A percentile compares a stretch with the other conserved stretches of the same genome.
phyloP scores from a whole-genome alignment of 2,113 vertebrate species.

The Mobula hypostoma region DNA sequence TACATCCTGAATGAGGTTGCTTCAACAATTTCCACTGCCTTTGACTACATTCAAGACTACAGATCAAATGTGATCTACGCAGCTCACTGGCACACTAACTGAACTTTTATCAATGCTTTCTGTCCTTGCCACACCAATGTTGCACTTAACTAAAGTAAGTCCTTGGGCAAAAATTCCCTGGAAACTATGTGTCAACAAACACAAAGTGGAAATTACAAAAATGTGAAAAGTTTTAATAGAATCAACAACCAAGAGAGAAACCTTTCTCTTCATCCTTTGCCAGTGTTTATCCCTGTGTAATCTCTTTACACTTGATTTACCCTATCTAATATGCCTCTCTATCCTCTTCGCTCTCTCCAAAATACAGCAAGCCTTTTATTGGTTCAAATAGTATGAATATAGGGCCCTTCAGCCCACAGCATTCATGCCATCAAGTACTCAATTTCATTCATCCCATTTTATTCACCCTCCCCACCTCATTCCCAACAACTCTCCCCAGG shows the following conservation, averaged over 20 bases:
- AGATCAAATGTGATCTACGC: not conserved
- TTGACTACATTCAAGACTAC: not conserved
- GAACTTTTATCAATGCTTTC: not conserved
- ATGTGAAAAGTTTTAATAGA: not conserved
- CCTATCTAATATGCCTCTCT: not conserved
- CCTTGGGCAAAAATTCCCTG: not conserved
- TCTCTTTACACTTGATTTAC: not conserved
- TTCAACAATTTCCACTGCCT: not conserved
- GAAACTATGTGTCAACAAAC: not conserved
- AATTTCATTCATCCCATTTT: too few relatives aligned
- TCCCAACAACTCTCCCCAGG: too few relatives aligned
- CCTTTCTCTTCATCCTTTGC: not conserved
- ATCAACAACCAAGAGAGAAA: not conserved
- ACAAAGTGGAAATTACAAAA: not conserved
- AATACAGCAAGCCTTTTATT: not conserved
- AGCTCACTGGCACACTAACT: not conserved
- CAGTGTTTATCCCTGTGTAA: not conserved
- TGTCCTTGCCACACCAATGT: not conserved
- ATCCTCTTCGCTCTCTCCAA: not conserved
- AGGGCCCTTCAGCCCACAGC: too few relatives aligned
- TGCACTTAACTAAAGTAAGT: not conserved
- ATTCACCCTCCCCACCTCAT: too few relatives aligned
- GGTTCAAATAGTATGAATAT: too few relatives aligned
- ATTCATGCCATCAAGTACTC: too few relatives aligned
- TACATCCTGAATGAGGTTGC: too few relatives aligned